Evolutionary conservation across 2,888 invertebrate species (phyloP), one percentile per base, ranked within the genome.

Genomic region (Scotopteryx bipunctaria): DNA sequence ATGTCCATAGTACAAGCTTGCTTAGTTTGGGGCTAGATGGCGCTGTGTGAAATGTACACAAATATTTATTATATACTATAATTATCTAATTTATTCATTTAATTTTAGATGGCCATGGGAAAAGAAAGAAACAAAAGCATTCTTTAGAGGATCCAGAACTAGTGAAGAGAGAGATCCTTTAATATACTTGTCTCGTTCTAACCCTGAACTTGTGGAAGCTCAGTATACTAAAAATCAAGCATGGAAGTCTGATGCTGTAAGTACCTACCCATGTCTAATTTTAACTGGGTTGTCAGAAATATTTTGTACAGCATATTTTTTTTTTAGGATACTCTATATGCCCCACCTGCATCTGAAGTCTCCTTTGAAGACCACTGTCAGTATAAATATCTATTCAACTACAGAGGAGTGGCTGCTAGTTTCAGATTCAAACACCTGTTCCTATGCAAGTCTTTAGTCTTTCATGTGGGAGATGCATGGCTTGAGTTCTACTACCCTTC

Each of bases 141-240:
- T 98, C 79, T 99, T 99, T 78, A 92, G 98, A 51, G 99, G 99
- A 0, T 99, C 99, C 0, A 92, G 99, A 61, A 99, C 99, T 0
- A 97, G 95, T 69, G 92, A 94, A 17, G 98, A 98, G 83, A 92
- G 99, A 57, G 99, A 99, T 84, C 92, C 96, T 16, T 86, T 99
- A 19, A 91, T 99, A 58, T 82, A 96, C 41, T 85, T 99, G n/a
- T 95, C 96, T 13, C 91, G 97, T 50, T 92, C 92, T 45, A 78
- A 92, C 15, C 95, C 97, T 0, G 91, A 95, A 1, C 83, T 99
- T 13, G 95, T 96, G 0, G 96, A 99, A 90, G 99, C 99, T 0
- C 94, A 95, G 61, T 99, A 98, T 76, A 99, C 99, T 0, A 99
- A 98, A 85, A 99, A 99, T 84, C 99, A 99, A 88, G 99, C 98